Conservation (phyloP, 1,140 invertebrate species). For the Nasonia vitripennis region DNA sequence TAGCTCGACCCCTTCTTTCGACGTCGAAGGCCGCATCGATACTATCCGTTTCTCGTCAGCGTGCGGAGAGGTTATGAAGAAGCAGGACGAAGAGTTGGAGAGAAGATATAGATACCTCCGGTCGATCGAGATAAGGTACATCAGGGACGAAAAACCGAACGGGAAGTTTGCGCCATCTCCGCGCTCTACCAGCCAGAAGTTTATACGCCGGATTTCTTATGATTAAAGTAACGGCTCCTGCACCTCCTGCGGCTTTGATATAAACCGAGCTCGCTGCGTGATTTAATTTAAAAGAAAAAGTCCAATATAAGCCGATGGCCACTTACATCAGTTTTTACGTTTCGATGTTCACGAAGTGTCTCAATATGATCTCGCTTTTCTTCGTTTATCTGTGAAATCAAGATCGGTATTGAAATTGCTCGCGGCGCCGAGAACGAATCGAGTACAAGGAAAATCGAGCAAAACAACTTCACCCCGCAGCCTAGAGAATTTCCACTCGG, state of each 20-base stretch:
- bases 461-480: background rate
- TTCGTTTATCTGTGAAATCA: no score
- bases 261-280: background rate
- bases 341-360: no score
- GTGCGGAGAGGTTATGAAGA: background rate
- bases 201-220: background rate
- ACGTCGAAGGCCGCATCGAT: constrained; percentile 18
- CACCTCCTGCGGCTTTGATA: background rate
- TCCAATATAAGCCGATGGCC: no score
- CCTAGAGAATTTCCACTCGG: background rate
- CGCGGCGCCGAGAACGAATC: no score
- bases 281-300: background rate
- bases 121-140: background rate
- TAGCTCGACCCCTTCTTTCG: constrained; percentile 38
- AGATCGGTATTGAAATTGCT: no score
- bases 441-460: background rate
- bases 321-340: no score
- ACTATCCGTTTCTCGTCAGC: constrained; percentile 2
- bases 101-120: background rate
- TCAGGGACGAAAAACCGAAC: background rate
- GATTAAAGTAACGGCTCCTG: background rate
- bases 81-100: background rate
- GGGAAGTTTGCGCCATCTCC: constrained; percentile 5
- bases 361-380: no score
- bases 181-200: background rate